A percentile compares a stretch with the other conserved stretches of the same genome.
Evolutionary conservation across 2,113 vertebrate genomes (phyloP).

Genomic region (Cacatua alba): DNA sequence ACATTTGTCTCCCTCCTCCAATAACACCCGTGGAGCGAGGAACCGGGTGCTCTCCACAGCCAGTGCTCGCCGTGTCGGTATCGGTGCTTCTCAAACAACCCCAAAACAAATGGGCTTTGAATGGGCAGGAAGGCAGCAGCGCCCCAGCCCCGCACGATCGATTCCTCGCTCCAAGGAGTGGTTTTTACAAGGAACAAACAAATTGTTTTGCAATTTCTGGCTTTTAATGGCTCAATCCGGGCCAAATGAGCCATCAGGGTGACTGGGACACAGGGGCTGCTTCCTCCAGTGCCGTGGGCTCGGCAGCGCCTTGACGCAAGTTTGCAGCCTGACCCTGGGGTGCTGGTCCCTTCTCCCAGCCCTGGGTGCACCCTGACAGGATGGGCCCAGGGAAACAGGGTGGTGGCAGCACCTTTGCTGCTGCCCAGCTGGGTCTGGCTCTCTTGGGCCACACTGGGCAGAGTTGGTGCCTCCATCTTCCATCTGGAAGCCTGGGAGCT

Average conservation of each 20-base stretch:
- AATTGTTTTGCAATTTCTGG: conserved; percentile 53
- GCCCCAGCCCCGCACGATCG: rapidly evolving
- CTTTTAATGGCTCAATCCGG: conserved; percentile 29
- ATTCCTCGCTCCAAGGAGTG: rapidly evolving
- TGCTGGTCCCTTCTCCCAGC: not conserved
- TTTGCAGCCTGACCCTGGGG: rapidly evolving
- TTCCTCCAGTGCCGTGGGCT: not conserved
- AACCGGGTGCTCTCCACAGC: not conserved
- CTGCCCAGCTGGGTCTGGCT: not conserved
- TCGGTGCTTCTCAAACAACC: not conserved
- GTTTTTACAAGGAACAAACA: conserved; percentile 9
- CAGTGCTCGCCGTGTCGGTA: not conserved
- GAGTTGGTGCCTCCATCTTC: not conserved
- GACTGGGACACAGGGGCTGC: rapidly evolving
- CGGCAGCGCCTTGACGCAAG: not conserved
- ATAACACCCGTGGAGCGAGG: not conserved
- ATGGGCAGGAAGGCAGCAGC: not conserved
- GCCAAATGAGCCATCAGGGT: not conserved
- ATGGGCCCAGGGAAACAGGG: not conserved
- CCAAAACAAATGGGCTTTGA: conserved; percentile 16
- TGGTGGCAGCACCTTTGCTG: rapidly evolving
- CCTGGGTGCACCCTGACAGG: rapidly evolving
- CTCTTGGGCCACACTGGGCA: not conserved
- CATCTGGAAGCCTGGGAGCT: not conserved
- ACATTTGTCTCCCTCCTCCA: not conserved